Conservation (phyloP, 2,797 vertebrate species). For the Hyperoplus immaculatus region DNA sequence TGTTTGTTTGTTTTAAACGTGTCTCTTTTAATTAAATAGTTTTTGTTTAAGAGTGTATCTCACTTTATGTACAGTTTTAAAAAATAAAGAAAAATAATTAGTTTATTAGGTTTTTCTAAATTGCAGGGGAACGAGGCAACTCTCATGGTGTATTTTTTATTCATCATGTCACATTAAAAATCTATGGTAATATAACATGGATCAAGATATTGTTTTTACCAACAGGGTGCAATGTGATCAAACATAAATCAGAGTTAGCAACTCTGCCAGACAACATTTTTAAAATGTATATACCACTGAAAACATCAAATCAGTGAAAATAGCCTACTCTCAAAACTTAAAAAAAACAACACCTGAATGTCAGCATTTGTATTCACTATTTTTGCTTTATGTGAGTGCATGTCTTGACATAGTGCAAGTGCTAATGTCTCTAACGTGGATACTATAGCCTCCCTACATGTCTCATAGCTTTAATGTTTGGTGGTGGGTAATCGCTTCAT, state of each 20-base stretch:
- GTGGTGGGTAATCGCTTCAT: constrained; percentile 30
- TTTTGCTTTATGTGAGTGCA: constrained; percentile 15
- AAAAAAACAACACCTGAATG: constrained; percentile 33
- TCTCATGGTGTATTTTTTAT: neutral
- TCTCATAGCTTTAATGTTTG: constrained; percentile 28
- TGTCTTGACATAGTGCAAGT: neutral
- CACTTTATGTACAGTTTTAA: neutral
- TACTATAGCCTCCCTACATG: constrained; percentile 17
- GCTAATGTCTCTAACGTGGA: constrained; percentile 24
- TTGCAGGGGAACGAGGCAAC: neutral
- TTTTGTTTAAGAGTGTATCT: neutral
- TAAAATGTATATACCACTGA: constrained; percentile 24
- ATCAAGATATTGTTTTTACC: neutral
- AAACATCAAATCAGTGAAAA: neutral
- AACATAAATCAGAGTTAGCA: neutral
- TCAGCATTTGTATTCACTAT: constrained; percentile 21
- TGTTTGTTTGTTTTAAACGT: neutral
- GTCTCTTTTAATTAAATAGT: neutral
- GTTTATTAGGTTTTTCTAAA: neutral
- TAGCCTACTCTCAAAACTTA: too few relatives aligned
- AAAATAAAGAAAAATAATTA: neutral
- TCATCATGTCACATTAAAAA: neutral
- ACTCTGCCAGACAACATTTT: too few relatives aligned
- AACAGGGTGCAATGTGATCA: neutral
- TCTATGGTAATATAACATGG: neutral